Conservation (phyloP, 2,113 vertebrate species). For the Anseranas semipalmata region DNA sequence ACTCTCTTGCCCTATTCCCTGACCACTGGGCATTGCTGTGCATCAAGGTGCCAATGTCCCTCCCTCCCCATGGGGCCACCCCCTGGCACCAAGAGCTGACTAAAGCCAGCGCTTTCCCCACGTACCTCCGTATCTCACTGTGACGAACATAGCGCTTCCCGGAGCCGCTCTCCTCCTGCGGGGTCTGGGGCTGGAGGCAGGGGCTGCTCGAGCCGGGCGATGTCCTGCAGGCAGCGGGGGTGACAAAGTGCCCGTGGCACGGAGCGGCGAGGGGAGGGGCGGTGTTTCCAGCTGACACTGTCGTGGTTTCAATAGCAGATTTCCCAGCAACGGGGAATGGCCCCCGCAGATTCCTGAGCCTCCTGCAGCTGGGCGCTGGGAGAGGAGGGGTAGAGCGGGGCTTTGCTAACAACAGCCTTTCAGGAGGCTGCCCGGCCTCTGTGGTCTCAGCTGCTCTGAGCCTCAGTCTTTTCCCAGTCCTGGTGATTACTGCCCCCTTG, state of each 20-base stretch:
- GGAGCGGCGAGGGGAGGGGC: not conserved
- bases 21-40: not conserved
- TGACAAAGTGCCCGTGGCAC: not conserved
- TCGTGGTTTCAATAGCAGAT: not conserved
- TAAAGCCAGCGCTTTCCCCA: not conserved
- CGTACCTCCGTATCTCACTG: constrained; percentile 44
- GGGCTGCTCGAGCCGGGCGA: rapidly evolving
- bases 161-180: no score
- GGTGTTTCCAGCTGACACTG: rapidly evolving
- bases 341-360: not conserved
- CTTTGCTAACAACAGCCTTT: not conserved
- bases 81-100: not conserved
- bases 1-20: not conserved
- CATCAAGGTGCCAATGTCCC: not conserved
- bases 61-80: not conserved
- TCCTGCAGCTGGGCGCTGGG: not conserved
- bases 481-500: rapidly evolving
- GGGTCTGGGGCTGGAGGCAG: not conserved
- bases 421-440: not conserved
- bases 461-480: not conserved
- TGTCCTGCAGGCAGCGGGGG: not conserved
- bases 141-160: not conserved
- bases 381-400: not conserved
- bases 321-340: not conserved
- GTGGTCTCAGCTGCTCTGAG: not conserved